Conservation (phyloP, 2,797 vertebrate genomes). For the Chromobotia macracanthus region DNA sequence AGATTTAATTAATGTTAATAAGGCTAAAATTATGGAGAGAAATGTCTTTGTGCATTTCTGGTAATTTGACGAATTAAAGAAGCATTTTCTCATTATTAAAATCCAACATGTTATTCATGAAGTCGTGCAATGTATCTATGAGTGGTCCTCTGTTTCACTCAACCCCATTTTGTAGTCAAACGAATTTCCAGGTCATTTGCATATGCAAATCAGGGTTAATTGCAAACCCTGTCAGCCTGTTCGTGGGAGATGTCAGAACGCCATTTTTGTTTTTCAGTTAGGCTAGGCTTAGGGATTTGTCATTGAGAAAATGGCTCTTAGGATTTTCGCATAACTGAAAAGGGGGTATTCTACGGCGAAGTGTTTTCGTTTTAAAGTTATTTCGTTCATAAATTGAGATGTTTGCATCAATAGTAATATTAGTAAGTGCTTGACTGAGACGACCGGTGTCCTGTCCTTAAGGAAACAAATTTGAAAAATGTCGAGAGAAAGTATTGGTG, state of each 20-base stretch:
- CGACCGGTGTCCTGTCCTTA: background rate
- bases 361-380: background rate
- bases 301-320: slow-evolving; percentile 4
- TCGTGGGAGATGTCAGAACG: slow-evolving; percentile 74
- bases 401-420: background rate
- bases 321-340: background rate
- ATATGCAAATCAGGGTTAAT: slow-evolving; percentile 84
- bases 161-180: slow-evolving; percentile 67
- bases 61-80: background rate
- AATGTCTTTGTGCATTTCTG: background rate
- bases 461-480: background rate
- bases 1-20: background rate
- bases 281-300: slow-evolving; percentile 56
- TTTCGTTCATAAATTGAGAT: background rate
- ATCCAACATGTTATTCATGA: slow-evolving; percentile 1
- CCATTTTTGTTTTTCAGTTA: slow-evolving; percentile 70
- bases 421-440: background rate
- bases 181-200: slow-evolving; percentile 76
- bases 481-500: background rate
- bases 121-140: slow-evolving; percentile 19
- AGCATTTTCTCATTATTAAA: background rate
- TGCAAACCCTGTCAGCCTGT: slow-evolving; percentile 78
- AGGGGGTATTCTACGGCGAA: no score
- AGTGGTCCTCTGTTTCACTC: slow-evolving; percentile 46
- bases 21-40: background rate